Percentiles rank a stretch among this genome's conserved stretches.
Evolutionary conservation across 2,888 invertebrate genomes (phyloP).

Genomic region (Nemotelus nigrinus): DNA sequence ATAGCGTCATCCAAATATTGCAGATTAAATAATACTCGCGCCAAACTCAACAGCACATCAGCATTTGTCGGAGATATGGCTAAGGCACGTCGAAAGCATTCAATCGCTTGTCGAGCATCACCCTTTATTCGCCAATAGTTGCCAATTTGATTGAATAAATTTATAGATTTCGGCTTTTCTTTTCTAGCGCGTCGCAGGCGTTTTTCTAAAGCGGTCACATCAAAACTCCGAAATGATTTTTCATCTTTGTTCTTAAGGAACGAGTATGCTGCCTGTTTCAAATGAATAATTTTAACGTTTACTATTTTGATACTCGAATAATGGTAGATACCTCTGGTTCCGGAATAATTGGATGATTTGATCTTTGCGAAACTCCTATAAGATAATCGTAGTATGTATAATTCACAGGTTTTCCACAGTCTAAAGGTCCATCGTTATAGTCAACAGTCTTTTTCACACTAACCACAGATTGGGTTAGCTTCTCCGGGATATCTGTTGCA

Average conservation of each 20-base stretch:
- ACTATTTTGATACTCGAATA: not conserved
- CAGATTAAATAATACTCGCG: conserved; percentile 83
- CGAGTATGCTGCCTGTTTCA: conserved; percentile 73
- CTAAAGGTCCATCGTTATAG: conserved; percentile 71
- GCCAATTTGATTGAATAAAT: conserved; percentile 89
- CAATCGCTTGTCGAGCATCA: conserved; percentile 85
- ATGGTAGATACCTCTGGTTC: conserved; percentile 73
- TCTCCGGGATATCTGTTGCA: conserved; percentile 20
- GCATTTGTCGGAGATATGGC: conserved; percentile 88
- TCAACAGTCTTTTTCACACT: conserved; percentile 51
- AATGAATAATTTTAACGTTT: not conserved
- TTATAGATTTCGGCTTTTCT: conserved; percentile 85
- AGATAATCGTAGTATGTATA: conserved; percentile 90
- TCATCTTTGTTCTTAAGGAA: conserved; percentile 72
- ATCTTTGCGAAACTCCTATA: conserved; percentile 83
- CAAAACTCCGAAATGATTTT: conserved; percentile 71
- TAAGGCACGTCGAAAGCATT: conserved; percentile 87
- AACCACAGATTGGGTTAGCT: conserved; percentile 9
- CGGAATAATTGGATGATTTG: conserved; percentile 83
- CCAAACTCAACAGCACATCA: conserved; percentile 85
- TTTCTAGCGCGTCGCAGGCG: conserved; percentile 80
- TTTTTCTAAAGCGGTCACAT: conserved; percentile 78
- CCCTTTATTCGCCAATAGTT: conserved; percentile 93
- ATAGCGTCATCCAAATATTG: conserved; percentile 92
- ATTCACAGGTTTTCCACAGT: conserved; percentile 87